Evolutionary conservation across 2,888 invertebrate species (phyloP), one percentile per base, ranked within the genome.

Genomic region (Unio pictorum): DNA sequence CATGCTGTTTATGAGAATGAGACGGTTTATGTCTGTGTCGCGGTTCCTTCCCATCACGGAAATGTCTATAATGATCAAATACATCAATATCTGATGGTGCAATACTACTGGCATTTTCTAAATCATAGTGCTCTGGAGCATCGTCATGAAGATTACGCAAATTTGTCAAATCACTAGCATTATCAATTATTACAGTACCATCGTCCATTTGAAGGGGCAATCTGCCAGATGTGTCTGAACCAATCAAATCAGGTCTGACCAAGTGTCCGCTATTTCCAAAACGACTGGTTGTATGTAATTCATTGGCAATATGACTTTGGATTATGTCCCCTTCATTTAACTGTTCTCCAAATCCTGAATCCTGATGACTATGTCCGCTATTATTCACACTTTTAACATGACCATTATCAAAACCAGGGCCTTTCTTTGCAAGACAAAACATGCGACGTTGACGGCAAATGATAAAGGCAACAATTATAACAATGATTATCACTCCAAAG

Each of bases 21-120:
- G 59, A 54, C 20, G 59, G 57, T 67, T 73, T 96, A 57, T 68
- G 72, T 55, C 75, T 67, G 88, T 75, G 73, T 67, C 74, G 66
- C 11, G 64, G 66, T 20, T 64, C 93, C 72, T 91, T 90, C 1
- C 95, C 95, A 91, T 97, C 96, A 45, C 97, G 92, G 89, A 96
- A 97, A 76, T 91, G 96, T 91, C 97, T 97, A 88, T 98, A 98
- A 89, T 98, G 98, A 86, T 96, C 96, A 18, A 97, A 96, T 76
- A 98, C 96, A 88, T 98, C 98, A 79, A 97, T 97, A 88, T 98
- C 98, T 3, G 97, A 97, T 0, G 98, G 98, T 0, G 98, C 98
- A 81, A 98, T 98, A 0, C 97, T 97, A 89, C 97, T 97, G 1
- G 98, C 97, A 90, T 98, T 98, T 91, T 98, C 98, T 74, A 98